Evolutionary conservation across 2,113 vertebrate genomes (phyloP).

Genomic region (Archocentrus centrarchus): DNA sequence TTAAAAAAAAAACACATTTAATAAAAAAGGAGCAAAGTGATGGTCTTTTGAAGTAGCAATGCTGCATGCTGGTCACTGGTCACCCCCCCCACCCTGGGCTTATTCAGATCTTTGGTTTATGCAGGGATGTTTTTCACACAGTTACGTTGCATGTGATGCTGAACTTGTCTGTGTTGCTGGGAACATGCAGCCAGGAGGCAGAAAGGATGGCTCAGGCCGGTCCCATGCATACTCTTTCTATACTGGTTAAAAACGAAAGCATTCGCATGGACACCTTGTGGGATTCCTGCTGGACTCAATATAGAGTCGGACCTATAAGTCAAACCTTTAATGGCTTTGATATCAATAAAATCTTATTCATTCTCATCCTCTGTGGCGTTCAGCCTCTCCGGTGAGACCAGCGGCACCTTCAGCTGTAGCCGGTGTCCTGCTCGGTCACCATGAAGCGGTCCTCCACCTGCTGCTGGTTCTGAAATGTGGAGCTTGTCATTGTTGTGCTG

Average conservation of each 20-base stretch:
- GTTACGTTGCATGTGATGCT: not conserved
- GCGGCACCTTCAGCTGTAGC: not conserved
- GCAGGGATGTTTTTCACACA: not conserved
- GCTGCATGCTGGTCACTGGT: not conserved
- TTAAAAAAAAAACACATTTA: not conserved
- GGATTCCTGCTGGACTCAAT: too few species aligned
- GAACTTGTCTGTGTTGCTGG: not conserved
- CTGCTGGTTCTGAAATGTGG: not conserved
- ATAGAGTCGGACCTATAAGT: too few species aligned
- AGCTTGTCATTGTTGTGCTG: not conserved
- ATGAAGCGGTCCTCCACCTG: not conserved
- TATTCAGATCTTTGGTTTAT: not conserved
- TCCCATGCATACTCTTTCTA: not conserved
- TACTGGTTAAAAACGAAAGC: not conserved
- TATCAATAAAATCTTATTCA: not conserved
- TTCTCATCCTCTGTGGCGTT: not conserved
- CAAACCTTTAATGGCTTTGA: not conserved
- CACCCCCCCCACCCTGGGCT: not conserved
- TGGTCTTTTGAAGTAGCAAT: not conserved
- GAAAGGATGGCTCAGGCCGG: not conserved
- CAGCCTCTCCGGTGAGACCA: not conserved
- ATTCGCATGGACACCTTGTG: too few species aligned
- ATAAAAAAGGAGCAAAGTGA: not conserved
- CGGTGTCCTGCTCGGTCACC: not conserved
- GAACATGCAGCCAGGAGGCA: not conserved